Percentiles rank a stretch among this genome's conserved stretches.
Conservation (phyloP, 2,797 vertebrate genomes). For the Semotilus atromaculatus region DNA sequence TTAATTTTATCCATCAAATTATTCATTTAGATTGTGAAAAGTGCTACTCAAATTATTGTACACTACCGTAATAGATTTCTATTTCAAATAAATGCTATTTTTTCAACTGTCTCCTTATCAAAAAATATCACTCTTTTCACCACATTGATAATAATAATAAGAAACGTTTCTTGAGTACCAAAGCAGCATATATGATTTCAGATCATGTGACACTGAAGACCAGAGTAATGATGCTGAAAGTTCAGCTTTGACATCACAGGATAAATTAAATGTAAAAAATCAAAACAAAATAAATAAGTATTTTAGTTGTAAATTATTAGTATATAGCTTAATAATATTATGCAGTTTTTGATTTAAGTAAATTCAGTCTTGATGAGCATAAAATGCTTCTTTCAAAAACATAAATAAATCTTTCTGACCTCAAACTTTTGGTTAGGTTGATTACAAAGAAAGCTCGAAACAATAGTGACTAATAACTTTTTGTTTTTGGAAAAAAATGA, state of each 20-base stretch:
- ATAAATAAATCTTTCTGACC: neutral
- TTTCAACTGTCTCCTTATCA: no score
- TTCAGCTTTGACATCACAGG: no score
- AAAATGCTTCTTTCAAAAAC: neutral
- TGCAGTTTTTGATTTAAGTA: neutral
- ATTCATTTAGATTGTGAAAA: neutral
- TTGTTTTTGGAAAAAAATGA: no score
- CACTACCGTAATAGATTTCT: no score
- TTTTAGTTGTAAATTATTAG: no score
- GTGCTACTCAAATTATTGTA: no score
- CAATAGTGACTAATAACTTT: neutral
- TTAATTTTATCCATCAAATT: neutral
- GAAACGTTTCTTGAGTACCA: neutral
- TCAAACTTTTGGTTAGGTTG: neutral
- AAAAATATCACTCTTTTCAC: neutral
- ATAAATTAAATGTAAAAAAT: no score
- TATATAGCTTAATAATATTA: no score
- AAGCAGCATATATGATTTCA: neutral
- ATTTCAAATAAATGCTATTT: no score
- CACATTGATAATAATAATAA: neutral
- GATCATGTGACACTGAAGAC: neutral
- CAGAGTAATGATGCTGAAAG: no score
- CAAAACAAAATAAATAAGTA: no score
- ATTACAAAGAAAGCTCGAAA: neutral
- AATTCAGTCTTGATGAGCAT: neutral